Evolutionary conservation across 2,113 vertebrate species (phyloP).

Genomic region (Eubucco bourcierii): DNA sequence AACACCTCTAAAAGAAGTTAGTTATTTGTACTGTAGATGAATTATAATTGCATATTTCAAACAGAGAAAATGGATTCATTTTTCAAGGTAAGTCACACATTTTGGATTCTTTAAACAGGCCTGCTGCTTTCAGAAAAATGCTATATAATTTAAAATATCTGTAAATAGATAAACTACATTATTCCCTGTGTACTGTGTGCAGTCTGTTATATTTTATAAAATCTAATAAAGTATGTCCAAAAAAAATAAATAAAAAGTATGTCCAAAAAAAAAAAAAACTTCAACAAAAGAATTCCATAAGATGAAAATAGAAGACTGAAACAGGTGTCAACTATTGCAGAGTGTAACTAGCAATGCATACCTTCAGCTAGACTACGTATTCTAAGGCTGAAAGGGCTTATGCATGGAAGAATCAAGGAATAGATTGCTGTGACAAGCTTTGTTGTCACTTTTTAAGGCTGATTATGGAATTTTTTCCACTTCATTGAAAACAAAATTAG

Average conservation of each 20-base stretch:
- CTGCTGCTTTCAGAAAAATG: neutral
- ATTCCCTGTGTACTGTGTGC: neutral
- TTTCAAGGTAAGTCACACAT: neutral
- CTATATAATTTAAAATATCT: neutral
- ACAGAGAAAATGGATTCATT: neutral
- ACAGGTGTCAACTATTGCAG: neutral
- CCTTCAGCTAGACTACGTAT: neutral
- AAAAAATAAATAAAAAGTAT: neutral
- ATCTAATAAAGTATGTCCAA: neutral
- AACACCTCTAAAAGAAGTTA: constrained; percentile 16
- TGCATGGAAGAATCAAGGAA: neutral
- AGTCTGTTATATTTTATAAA: neutral
- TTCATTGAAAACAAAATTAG: neutral
- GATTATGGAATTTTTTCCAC: neutral
- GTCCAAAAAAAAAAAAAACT: neutral
- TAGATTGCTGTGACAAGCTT: neutral
- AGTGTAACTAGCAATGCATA: neutral
- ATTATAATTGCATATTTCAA: neutral
- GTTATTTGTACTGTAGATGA: neutral
- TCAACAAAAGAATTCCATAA: neutral
- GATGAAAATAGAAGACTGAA: neutral
- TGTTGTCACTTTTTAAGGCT: neutral
- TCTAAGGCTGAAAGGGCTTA: neutral
- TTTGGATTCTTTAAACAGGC: neutral
- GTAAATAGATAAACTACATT: neutral